phyloP scores from a whole-genome alignment of 2,797 vertebrate genomes.

The Labeo calbasu region DNA sequence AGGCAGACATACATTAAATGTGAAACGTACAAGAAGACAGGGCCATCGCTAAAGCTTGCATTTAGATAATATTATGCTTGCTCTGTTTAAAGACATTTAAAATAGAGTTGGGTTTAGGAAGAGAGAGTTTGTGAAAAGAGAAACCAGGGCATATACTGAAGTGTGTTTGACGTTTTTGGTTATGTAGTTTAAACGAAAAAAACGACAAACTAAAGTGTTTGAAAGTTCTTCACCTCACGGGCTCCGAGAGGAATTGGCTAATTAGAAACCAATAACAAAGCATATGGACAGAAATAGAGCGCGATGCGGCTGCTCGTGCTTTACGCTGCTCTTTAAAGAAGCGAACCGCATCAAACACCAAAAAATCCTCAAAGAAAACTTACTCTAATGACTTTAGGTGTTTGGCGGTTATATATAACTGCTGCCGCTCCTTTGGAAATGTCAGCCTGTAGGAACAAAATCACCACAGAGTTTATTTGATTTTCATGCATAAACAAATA shows the following conservation, averaged over 20 bases:
- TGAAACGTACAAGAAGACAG: constrained; percentile 39
- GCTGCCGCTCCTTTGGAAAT: background rate
- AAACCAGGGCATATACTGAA: constrained; percentile 4
- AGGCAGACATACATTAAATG: constrained; percentile 41
- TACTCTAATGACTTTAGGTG: constrained; percentile 20
- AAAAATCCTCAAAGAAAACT: background rate
- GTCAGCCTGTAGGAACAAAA: background rate
- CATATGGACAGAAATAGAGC: background rate
- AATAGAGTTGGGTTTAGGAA: background rate
- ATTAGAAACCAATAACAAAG: constrained; percentile 9
- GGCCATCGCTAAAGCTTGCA: constrained; percentile 1
- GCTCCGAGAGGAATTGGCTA: background rate
- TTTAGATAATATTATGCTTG: constrained; percentile 29
- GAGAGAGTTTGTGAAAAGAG: constrained; percentile 7
- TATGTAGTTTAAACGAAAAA: background rate
- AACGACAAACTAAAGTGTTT: background rate
- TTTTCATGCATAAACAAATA: background rate
- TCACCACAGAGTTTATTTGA: background rate
- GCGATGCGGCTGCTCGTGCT: background rate
- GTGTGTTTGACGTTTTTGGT: background rate
- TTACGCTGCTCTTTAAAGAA: constrained; percentile 1
- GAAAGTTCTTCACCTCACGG: constrained; percentile 7
- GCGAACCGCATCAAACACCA: background rate
- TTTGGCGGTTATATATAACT: background rate
- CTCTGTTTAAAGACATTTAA: constrained; percentile 5